These are phyloP conservation scores for Schrankia costaestrigalis DNA, from an alignment of 2,888 invertebrate genomes.

Conservation along the genomic window DNA sequence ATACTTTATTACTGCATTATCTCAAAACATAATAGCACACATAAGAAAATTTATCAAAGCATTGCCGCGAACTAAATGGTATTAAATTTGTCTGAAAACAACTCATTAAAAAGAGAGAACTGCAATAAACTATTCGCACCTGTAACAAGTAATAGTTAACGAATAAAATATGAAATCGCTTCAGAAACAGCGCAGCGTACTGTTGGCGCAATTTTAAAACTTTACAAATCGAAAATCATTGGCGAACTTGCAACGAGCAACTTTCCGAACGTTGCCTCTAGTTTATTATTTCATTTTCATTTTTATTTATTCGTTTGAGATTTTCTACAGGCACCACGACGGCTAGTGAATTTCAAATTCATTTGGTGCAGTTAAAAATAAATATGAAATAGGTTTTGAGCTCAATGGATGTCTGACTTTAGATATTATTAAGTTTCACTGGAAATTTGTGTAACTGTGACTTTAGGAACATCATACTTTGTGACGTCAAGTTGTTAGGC, in stretches of 20 bases:
- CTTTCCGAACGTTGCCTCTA: constrained; percentile 23
- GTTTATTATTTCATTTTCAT: constrained; percentile 43
- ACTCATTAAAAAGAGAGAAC: constrained; percentile 12
- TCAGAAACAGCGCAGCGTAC: constrained; percentile 21
- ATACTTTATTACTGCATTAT: no score
- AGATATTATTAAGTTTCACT: constrained; percentile 12
- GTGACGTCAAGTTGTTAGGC: neutral
- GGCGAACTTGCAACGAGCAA: constrained; percentile 28
- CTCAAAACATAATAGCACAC: no score
- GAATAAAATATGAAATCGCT: constrained; percentile 34
- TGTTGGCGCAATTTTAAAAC: constrained; percentile 37
- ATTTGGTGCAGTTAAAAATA: constrained; percentile 26
- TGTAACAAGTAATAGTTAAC: constrained; percentile 24
- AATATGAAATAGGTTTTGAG: constrained; percentile 17
- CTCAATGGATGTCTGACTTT: constrained; percentile 14
- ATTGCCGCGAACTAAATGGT: neutral
- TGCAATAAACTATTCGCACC: constrained; percentile 22
- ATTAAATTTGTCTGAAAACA: neutral
- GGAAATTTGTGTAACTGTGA: constrained; percentile 1
- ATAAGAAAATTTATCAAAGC: neutral
- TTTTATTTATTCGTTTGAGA: constrained; percentile 40
- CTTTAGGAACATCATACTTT: neutral
- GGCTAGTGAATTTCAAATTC: constrained; percentile 30
- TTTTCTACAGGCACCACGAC: constrained; percentile 25
- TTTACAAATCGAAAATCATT: constrained; percentile 37